Percentiles rank a stretch among this genome's conserved stretches.
These are phyloP conservation scores for Branchinecta lynchi DNA, from an alignment of 1,140 invertebrate genomes.

Conservation along the genomic window DNA sequence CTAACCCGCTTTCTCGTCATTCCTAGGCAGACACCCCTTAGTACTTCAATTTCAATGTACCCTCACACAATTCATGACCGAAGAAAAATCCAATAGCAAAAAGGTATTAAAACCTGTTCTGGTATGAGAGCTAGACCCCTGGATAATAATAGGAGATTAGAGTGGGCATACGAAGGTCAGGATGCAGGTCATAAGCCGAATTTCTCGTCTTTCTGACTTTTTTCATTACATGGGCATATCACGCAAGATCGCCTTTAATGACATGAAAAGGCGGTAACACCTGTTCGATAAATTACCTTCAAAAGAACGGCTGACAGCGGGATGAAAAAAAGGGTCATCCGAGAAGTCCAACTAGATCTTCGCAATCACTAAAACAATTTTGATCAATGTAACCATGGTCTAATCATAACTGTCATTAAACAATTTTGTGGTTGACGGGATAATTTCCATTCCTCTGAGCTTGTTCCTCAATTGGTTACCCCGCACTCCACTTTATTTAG, in stretches of 20 bases:
- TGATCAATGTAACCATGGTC: too few relatives aligned
- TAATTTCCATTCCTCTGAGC: too few relatives aligned
- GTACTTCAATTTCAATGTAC: conserved; percentile 9
- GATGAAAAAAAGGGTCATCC: too few relatives aligned
- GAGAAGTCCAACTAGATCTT: too few relatives aligned
- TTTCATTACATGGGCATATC: conserved; percentile 7
- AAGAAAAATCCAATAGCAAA: background rate
- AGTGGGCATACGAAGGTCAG: background rate
- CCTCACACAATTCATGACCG: background rate
- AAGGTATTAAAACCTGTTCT: too few relatives aligned
- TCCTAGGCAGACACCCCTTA: background rate
- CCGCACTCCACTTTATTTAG: too few relatives aligned
- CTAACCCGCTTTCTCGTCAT: background rate
- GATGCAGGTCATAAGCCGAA: conserved; percentile 6
- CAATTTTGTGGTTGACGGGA: too few relatives aligned
- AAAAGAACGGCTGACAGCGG: too few relatives aligned
- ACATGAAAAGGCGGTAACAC: conserved; percentile 8
- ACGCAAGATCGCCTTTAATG: conserved; percentile 2
- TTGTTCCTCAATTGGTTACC: too few relatives aligned
- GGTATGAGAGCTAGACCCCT: too few relatives aligned
- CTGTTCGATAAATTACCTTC: conserved; percentile 10
- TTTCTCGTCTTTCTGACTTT: conserved; percentile 3
- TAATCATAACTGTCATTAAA: too few relatives aligned
- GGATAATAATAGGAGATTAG: background rate
- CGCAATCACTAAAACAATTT: too few relatives aligned